Conservation (phyloP, 1,140 invertebrate species). For the Sycophila sp. region DNA sequence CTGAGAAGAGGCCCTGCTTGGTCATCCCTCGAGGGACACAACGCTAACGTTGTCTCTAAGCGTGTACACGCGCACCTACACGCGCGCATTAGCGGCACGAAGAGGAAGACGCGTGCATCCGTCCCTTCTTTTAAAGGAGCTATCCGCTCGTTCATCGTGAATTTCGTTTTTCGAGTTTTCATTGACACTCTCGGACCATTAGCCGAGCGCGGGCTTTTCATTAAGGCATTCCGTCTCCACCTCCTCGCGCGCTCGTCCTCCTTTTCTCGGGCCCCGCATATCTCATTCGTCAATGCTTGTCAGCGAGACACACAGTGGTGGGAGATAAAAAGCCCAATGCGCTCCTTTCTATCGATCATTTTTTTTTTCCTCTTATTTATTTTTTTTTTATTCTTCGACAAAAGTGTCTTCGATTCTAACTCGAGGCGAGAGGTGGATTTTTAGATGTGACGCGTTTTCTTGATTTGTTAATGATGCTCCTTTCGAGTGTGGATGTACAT, state of each 20-base stretch:
- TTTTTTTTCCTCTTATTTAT: constrained; percentile 9
- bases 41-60: constrained; percentile 30
- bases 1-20: constrained; percentile 26
- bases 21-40: constrained; percentile 41
- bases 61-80: not conserved
- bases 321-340: not conserved
- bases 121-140: constrained; percentile 45
- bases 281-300: constrained; percentile 32
- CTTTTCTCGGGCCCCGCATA: constrained; percentile 34
- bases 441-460: too few species aligned
- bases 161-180: constrained; percentile 48
- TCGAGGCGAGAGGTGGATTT: too few species aligned
- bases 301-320: not conserved
- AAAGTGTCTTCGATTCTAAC: not conserved
- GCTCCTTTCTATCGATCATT: constrained; percentile 8
- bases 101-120: constrained; percentile 8
- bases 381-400: not conserved
- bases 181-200: constrained; percentile 48
- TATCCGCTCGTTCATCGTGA: constrained; percentile 44
- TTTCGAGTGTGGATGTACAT: too few species aligned
- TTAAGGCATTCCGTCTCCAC: constrained; percentile 25
- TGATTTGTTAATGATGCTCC: too few species aligned
- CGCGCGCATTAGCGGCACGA: not conserved
- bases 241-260: constrained; percentile 18
- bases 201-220: constrained; percentile 42